Evolutionary conservation across 2,797 vertebrate genomes (phyloP).

Genomic region (Melanotaenia pygmaea): DNA sequence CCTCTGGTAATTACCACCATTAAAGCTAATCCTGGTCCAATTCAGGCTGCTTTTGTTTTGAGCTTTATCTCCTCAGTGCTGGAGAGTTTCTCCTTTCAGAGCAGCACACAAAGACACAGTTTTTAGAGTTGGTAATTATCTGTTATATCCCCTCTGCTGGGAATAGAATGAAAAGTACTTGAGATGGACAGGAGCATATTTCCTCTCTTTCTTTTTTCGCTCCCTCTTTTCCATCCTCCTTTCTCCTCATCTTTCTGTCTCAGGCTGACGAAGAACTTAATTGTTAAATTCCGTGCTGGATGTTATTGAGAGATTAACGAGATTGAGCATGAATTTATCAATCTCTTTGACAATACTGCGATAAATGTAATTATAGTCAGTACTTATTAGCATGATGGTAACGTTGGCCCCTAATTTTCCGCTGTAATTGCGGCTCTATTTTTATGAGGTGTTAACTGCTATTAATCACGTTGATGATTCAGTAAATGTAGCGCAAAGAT

Average conservation of each 20-base stretch:
- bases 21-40: constrained; percentile 84
- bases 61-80: constrained; percentile 85
- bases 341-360: constrained; percentile 80
- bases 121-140: constrained; percentile 84
- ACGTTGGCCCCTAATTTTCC: constrained; percentile 82
- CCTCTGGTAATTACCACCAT: constrained; percentile 85
- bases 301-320: constrained; percentile 84
- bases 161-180: constrained; percentile 73
- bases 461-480: constrained; percentile 86
- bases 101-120: constrained; percentile 80
- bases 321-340: constrained; percentile 82
- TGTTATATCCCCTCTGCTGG: constrained; percentile 81
- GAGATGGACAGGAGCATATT: constrained; percentile 66
- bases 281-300: constrained; percentile 70
- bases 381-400: constrained; percentile 86
- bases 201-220: constrained; percentile 39
- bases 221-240: constrained; percentile 37
- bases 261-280: constrained; percentile 69
- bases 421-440: constrained; percentile 83
- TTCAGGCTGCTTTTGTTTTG: constrained; percentile 86
- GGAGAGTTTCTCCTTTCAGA: constrained; percentile 86
- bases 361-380: constrained; percentile 76
- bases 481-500: constrained; percentile 82
- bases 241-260: constrained; percentile 32
- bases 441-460: constrained; percentile 83